Conservation (phyloP, 2,888 invertebrate genomes). For the Sepiola atlantica region DNA sequence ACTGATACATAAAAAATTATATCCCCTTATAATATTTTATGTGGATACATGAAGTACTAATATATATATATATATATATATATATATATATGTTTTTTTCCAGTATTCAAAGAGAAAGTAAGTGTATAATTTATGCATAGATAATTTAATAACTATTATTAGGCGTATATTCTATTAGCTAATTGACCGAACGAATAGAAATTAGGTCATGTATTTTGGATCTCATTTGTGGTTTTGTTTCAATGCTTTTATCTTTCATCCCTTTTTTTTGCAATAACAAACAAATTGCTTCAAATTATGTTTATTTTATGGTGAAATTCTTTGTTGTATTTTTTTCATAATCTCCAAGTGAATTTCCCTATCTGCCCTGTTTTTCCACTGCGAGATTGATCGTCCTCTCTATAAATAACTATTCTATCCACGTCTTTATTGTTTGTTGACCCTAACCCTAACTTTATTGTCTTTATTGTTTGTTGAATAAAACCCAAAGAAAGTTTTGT, state of each 20-base stretch:
- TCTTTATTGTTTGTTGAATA: not conserved
- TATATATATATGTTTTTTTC: not conserved
- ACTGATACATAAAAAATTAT: no score
- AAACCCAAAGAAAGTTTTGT: not conserved
- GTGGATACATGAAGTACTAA: no score
- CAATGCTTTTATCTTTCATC: not conserved
- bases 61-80: not conserved
- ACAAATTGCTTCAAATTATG: not conserved
- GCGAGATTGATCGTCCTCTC: no score
- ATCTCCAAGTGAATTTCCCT: not conserved
- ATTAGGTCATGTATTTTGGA: not conserved
- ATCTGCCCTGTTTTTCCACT: not conserved
- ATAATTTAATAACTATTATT: not conserved
- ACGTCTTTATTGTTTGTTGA: not conserved
- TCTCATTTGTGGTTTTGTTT: not conserved
- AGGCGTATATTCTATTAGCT: not conserved
- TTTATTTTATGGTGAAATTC: not conserved
- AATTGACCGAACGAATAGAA: not conserved
- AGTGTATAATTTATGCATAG: not conserved
- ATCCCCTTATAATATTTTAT: no score
- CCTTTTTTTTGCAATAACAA: not conserved
- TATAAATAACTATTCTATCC: not conserved
- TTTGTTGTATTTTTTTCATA: not conserved
- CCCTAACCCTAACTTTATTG: not conserved
- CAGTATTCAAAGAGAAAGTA: not conserved